Conservation (phyloP, 2,888 invertebrate species). For the Dasypolia templi region DNA sequence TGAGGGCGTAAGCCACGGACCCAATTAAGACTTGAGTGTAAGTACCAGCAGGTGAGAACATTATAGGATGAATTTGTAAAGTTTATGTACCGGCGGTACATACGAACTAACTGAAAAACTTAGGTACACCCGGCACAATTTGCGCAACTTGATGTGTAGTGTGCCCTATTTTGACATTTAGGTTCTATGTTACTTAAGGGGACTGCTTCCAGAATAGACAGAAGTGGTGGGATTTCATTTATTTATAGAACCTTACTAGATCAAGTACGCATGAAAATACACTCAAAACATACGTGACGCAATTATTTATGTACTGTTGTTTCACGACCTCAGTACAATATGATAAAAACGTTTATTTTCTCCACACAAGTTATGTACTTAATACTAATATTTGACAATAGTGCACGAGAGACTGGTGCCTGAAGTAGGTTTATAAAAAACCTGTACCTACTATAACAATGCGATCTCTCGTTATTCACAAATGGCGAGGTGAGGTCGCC, state of each 20-base stretch:
- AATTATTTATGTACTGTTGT: slow-evolving; percentile 17
- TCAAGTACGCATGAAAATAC: slow-evolving; percentile 2
- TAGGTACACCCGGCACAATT: background rate
- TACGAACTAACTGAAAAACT: background rate
- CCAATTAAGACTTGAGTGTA: too few relatives aligned
- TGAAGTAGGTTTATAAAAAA: too few relatives aligned
- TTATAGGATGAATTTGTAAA: background rate
- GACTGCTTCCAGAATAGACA: background rate
- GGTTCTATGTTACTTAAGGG: too few relatives aligned
- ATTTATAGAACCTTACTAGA: background rate
- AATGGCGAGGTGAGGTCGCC: slow-evolving; percentile 39
- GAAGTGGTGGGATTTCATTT: background rate
- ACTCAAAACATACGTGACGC: slow-evolving; percentile 12
- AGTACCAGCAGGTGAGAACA: background rate
- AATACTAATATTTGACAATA: too few relatives aligned
- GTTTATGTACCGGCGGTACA: background rate
- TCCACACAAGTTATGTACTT: too few relatives aligned
- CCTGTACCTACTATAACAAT: slow-evolving; percentile 11
- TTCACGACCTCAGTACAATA: slow-evolving; percentile 21
- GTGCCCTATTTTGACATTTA: background rate
- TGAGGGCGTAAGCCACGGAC: too few relatives aligned
- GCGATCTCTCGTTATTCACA: slow-evolving; percentile 14
- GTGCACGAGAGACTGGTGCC: too few relatives aligned
- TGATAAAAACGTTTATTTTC: too few relatives aligned
- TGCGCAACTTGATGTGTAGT: background rate